Conservation (phyloP, 2,888 invertebrate species). For the Lasioglossum calceatum region DNA sequence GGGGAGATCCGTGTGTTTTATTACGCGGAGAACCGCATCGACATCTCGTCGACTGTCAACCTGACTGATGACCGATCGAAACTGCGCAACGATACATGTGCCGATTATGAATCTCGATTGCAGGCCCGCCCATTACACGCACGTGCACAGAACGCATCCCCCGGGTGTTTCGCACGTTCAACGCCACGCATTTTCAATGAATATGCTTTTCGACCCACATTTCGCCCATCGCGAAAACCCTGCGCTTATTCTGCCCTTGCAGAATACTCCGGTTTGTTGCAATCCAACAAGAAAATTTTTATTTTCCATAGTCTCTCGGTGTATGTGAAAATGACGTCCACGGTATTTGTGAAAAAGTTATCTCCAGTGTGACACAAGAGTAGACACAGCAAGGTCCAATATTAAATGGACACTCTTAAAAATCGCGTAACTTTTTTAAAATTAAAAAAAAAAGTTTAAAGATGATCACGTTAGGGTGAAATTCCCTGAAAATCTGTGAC, state of each 20-base stretch:
- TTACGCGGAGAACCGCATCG: conserved; percentile 68
- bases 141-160: conserved; percentile 32
- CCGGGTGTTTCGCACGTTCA: conserved; percentile 11
- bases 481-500: no score
- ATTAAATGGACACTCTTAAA: no score
- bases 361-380: no score
- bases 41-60: conserved; percentile 64
- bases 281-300: no score
- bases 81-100: conserved; percentile 60
- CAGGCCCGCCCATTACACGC: conserved; percentile 36
- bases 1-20: conserved; percentile 59
- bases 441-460: no score
- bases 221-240: neutral
- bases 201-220: conserved; percentile 43
- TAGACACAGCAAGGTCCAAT: no score
- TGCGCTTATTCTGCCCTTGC: neutral
- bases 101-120: conserved; percentile 62
- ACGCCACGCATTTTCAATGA: conserved; percentile 37
- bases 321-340: no score
- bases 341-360: no score
- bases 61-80: conserved; percentile 65
- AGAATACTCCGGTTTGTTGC: no score
- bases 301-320: no score
- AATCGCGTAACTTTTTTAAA: no score
- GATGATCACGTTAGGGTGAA: no score